Percentiles rank a stretch among this genome's conserved stretches.
phyloP scores from a whole-genome alignment of 1,140 invertebrate genomes.

The Globodera ellingtonae region DNA sequence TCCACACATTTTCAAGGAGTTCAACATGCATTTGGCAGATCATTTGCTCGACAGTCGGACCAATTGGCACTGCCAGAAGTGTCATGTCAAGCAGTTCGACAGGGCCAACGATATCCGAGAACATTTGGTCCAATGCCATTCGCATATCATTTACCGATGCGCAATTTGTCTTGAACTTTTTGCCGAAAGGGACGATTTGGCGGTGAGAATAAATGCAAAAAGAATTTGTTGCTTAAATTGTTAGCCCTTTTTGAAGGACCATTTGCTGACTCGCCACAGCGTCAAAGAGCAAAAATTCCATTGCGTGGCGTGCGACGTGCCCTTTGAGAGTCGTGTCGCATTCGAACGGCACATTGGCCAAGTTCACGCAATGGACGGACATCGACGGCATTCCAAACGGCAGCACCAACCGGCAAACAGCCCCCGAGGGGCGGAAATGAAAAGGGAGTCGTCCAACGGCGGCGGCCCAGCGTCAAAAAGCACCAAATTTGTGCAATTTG shows the following conservation, averaged over 20 bases:
- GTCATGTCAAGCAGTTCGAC: constrained; percentile 36
- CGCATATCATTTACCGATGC: constrained; percentile 35
- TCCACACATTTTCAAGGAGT: background rate
- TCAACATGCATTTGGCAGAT: constrained; percentile 33
- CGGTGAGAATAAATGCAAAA: background rate
- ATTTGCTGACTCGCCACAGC: background rate
- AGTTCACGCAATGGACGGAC: background rate
- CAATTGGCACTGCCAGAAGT: constrained; percentile 39
- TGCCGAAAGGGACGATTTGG: constrained; percentile 14
- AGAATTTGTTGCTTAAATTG: background rate
- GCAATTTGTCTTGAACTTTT: constrained; percentile 38
- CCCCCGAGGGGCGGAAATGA: constrained; percentile 3
- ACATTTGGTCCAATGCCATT: constrained; percentile 39
- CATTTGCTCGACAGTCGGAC: constrained; percentile 32
- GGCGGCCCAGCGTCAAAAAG: background rate
- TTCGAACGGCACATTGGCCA: background rate
- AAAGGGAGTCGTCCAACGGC: constrained; percentile 1
- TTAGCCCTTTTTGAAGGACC: background rate
- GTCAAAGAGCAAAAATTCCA: background rate
- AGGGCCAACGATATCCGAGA: constrained; percentile 28
- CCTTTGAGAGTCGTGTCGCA: background rate
- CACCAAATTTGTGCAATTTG: constrained; percentile 1
- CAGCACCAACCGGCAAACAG: background rate
- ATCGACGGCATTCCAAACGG: background rate
- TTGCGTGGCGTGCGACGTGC: background rate